Percentiles rank a stretch among this genome's conserved stretches.
Evolutionary conservation across 2,888 invertebrate genomes (phyloP).

Genomic region (Tetragnatha montana): DNA sequence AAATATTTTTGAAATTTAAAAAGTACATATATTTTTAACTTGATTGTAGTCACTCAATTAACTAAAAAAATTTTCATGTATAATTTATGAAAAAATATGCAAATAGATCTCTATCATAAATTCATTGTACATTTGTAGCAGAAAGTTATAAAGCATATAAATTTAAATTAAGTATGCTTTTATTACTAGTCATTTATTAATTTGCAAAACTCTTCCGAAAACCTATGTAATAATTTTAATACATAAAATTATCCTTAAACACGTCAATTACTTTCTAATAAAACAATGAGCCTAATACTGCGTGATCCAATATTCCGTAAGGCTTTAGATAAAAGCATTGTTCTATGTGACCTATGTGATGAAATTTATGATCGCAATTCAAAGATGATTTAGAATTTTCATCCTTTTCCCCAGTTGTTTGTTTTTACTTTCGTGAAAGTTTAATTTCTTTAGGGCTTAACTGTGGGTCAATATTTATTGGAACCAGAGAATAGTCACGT

Average conservation of each 20-base stretch:
- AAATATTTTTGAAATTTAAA: no score
- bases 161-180: neutral
- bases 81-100: no score
- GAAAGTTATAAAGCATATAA: no score
- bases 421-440: slow-evolving; percentile 22
- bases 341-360: neutral
- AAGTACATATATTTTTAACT: no score
- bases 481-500: slow-evolving; percentile 28
- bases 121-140: neutral
- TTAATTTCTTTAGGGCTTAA: slow-evolving; percentile 30
- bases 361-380: slow-evolving; percentile 29
- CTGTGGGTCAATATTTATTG: slow-evolving; percentile 49
- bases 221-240: no score
- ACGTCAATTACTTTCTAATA: no score
- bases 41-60: no score
- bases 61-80: no score
- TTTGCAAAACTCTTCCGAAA: no score
- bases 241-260: no score
- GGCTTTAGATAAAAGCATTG: neutral
- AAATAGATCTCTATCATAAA: neutral
- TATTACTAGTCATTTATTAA: neutral
- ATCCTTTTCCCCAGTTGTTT: slow-evolving; percentile 10
- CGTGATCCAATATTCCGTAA: no score
- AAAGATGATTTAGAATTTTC: slow-evolving; percentile 32
- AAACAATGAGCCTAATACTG: no score